Percentiles rank a stretch among this genome's conserved stretches.
Conservation (phyloP, 2,888 invertebrate species). For the Diaperis boleti region DNA sequence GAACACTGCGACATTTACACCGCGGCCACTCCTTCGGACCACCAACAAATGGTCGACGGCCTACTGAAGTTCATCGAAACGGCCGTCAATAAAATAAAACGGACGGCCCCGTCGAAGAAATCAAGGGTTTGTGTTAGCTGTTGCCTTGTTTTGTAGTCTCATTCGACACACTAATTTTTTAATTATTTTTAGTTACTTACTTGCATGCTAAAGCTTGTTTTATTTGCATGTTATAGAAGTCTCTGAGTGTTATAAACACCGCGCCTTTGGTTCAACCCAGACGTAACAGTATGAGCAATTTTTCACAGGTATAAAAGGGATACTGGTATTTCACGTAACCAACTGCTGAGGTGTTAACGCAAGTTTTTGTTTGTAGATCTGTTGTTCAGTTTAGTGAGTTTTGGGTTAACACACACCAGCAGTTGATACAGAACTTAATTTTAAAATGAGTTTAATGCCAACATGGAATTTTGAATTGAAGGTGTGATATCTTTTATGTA, state of each 20-base stretch:
- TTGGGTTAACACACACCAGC: too few relatives aligned
- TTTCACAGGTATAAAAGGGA: slow-evolving; percentile 58
- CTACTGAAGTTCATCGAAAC: slow-evolving; percentile 87
- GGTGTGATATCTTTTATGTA: slow-evolving; percentile 7
- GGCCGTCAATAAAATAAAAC: slow-evolving; percentile 89
- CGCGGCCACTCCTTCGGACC: slow-evolving; percentile 71
- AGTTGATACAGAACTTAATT: too few relatives aligned
- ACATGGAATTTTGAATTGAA: slow-evolving; percentile 10
- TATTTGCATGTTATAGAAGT: slow-evolving; percentile 67
- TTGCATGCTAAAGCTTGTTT: slow-evolving; percentile 49
- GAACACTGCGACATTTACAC: slow-evolving; percentile 88
- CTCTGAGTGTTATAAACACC: slow-evolving; percentile 65
- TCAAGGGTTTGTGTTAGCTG: slow-evolving; percentile 75
- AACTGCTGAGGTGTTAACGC: slow-evolving; percentile 12
- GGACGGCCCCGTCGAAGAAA: slow-evolving; percentile 76
- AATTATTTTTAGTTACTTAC: slow-evolving; percentile 39
- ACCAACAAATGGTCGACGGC: slow-evolving; percentile 76
- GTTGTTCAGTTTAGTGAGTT: neutral
- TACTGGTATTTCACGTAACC: slow-evolving; percentile 8
- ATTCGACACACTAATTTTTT: slow-evolving; percentile 36
- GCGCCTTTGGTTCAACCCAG: slow-evolving; percentile 64
- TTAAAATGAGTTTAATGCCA: too few relatives aligned
- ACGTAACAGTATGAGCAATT: slow-evolving; percentile 68
- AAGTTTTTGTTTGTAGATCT: neutral
- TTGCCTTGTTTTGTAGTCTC: neutral